Base-by-base conservation (phyloP, 2,797 vertebrate genomes). In the Acrossocheilus fasciatus region DNA sequence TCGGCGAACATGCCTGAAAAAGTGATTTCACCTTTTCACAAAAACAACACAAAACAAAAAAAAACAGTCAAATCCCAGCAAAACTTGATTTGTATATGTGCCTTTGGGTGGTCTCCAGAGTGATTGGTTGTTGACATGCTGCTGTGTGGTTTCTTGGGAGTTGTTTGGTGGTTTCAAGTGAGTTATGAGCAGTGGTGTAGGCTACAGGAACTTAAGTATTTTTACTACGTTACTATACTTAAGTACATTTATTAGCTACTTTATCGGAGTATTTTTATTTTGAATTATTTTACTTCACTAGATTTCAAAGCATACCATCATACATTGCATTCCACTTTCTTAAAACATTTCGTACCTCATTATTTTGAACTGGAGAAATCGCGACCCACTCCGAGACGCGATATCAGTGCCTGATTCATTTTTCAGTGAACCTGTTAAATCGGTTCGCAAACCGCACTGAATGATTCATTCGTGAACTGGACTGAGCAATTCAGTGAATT, bases 1-100 rank as follows among this genome's bases (percentile, higher is more conserved):
- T 23, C 15, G 70, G 50, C 45, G 30, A 89, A 62, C 66, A 78
- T 76, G 74, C 76, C 75, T 72, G 47, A 73, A 84, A 81, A n/a
- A 69, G 23, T 52, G 20, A 69, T 81, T 81, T 52, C 20, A 72
- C 52, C 80, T 70, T 72, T 57, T 41, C 47, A 41, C 62, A 66
- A 30, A 79, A 30, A 81, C 26, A 64, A 30, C n/a, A 62, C 23
- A 62, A 62, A n/a, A 59, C 23, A 59, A 57, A 8, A 57, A 8
- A 20, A 69, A 45, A 18, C 15, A 50, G 7, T 4, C 6, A 17
- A 3, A 78, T 15, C 36, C 39, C 23, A 62, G 76, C 8, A 57
- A 41, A 59, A n/a, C 20, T 30, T 0, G 14, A 43, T 64, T 64
- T 78, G 30, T 30, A 9, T 0, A 43, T 64, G 36, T 79, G 11